Conservation (phyloP, 1,140 invertebrate genomes). For the Procambarus virginalis region DNA sequence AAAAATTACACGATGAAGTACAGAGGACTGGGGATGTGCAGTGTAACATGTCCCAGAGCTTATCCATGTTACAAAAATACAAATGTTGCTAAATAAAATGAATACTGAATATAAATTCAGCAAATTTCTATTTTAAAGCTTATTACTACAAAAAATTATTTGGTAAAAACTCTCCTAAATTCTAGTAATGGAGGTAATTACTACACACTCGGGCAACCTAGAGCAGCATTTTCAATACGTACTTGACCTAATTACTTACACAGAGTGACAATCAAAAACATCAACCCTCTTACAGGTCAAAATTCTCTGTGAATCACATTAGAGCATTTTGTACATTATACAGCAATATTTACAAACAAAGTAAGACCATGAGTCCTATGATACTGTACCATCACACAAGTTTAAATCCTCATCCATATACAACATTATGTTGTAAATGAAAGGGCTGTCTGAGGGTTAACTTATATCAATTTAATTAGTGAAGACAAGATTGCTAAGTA, state of each 20-base stretch:
- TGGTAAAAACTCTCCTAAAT: not conserved
- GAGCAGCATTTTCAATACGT: constrained; percentile 36
- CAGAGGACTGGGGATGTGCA: constrained; percentile 14
- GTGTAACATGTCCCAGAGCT: constrained; percentile 25
- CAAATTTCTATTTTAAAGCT: constrained; percentile 18
- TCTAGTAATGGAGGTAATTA: constrained; percentile 13
- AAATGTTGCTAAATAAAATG: constrained; percentile 16
- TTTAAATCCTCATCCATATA: no score
- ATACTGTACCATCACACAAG: no score
- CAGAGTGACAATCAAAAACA: not conserved
- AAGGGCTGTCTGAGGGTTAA: not conserved
- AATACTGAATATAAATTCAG: constrained; percentile 17
- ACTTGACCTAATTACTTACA: constrained; percentile 9
- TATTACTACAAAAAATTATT: constrained; percentile 39
- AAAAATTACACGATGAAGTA: not conserved
- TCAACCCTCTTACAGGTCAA: constrained; percentile 1
- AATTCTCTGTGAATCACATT: not conserved
- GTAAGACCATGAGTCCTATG: no score
- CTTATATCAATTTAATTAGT: not conserved
- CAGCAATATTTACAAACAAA: not conserved
- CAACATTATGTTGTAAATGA: no score
- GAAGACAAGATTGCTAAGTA: not conserved
- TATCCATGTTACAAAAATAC: constrained; percentile 24
- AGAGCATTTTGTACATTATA: no score
- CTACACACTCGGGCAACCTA: constrained; percentile 56